Evolutionary conservation across 2,888 invertebrate species (phyloP).

Genomic region (Patella depressa): DNA sequence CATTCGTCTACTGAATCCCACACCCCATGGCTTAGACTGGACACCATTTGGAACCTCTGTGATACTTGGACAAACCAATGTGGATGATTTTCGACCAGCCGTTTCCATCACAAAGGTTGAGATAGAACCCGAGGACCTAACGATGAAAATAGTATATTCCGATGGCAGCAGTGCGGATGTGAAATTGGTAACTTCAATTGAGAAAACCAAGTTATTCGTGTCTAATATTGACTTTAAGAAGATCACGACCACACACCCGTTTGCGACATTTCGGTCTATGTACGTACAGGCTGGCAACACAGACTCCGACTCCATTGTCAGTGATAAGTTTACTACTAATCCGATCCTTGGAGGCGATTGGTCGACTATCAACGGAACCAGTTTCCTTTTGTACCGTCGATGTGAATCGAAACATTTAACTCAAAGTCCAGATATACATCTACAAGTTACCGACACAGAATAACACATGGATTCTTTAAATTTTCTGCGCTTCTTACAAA

Average conservation of each 20-base stretch:
- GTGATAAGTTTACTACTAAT: conserved; percentile 31
- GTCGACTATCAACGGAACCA: conserved; percentile 35
- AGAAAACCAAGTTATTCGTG: conserved; percentile 44
- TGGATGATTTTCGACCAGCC: conserved; percentile 46
- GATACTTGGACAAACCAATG: conserved; percentile 52
- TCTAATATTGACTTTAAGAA: conserved; percentile 37
- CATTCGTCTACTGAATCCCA: conserved; percentile 47
- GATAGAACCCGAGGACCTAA: conserved; percentile 36
- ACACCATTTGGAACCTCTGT: conserved; percentile 57
- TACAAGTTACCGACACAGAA: conserved; percentile 16
- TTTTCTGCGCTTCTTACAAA: too few relatives aligned
- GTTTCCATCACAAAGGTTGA: conserved; percentile 44
- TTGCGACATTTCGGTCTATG: conserved; percentile 55
- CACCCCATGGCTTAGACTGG: conserved; percentile 55
- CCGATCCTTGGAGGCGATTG: conserved; percentile 39
- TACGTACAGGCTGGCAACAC: conserved; percentile 50
- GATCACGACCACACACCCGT: conserved; percentile 42
- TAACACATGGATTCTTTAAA: too few relatives aligned
- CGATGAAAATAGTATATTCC: conserved; percentile 44
- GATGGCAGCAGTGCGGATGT: conserved; percentile 45
- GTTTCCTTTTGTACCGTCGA: conserved; percentile 43
- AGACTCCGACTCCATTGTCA: conserved; percentile 51
- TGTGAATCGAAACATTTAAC: conserved; percentile 49
- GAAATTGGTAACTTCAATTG: conserved; percentile 35
- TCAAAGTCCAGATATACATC: conserved; percentile 44